phyloP scores from a whole-genome alignment of 2,888 invertebrate species.

The Lymantria dispar region DNA sequence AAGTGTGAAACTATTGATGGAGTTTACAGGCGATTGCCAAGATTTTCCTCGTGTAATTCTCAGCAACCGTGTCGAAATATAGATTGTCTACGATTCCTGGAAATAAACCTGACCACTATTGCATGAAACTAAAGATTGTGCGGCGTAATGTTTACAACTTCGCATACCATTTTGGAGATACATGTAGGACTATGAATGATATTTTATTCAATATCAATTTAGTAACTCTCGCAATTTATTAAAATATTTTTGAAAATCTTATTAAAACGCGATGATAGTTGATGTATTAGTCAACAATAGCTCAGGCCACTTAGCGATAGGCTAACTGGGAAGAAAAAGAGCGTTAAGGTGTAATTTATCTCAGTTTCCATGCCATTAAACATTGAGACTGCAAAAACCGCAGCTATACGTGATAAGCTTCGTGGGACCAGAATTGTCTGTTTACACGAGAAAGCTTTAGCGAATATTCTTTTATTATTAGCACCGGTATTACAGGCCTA shows the following conservation, averaged over 20 bases:
- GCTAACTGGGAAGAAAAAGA: slow-evolving; percentile 58
- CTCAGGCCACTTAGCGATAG: slow-evolving; percentile 55
- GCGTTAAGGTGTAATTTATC: slow-evolving; percentile 77
- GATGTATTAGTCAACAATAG: slow-evolving; percentile 47
- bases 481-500: not conserved
- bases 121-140: no score
- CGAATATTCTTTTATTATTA: not conserved
- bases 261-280: not conserved
- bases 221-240: no score
- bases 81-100: no score
- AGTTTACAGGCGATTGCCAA: no score
- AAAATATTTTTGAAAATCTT: not conserved
- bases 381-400: slow-evolving; percentile 69
- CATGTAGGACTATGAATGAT: no score
- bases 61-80: no score
- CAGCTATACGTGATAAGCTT: slow-evolving; percentile 70
- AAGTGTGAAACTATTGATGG: no score
- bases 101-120: no score
- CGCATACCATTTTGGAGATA: no score
- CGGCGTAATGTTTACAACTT: no score
- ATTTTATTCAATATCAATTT: no score
- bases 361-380: slow-evolving; percentile 77
- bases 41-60: no score
- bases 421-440: slow-evolving; percentile 64
- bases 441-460: slow-evolving; percentile 46